Percentiles rank a stretch among this genome's conserved stretches.
phyloP scores from a whole-genome alignment of 2,113 vertebrate species.

The Periophthalmodon schlosseri region DNA sequence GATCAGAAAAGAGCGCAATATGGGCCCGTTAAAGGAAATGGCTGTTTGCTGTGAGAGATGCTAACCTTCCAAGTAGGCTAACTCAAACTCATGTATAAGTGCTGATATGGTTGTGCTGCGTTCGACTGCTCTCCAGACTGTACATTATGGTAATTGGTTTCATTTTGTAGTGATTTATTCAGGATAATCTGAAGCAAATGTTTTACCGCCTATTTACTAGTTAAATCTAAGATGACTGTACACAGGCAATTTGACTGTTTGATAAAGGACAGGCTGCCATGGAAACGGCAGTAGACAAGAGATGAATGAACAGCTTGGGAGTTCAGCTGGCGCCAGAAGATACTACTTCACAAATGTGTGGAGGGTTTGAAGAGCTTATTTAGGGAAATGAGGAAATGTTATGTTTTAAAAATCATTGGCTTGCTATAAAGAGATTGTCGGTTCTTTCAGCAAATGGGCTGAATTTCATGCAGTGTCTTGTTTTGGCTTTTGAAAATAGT shows the following conservation, averaged over 20 bases:
- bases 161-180: constrained; percentile 5
- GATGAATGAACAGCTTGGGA: constrained; percentile 12
- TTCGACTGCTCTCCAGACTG: background rate
- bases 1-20: too few relatives aligned
- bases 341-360: constrained; percentile 5
- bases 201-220: background rate
- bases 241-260: background rate
- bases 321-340: constrained; percentile 12
- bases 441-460: background rate
- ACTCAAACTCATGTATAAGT: too few relatives aligned
- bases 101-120: background rate
- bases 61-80: too few relatives aligned
- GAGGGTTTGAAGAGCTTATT: background rate
- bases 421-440: background rate
- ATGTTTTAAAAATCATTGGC: background rate
- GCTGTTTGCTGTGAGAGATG: too few relatives aligned
- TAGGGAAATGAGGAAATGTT: constrained; percentile 1
- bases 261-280: constrained; percentile 26
- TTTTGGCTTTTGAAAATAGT: constrained; percentile 2
- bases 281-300: constrained; percentile 12
- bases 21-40: too few relatives aligned
- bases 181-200: background rate
- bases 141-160: constrained; percentile 5
- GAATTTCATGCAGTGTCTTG: background rate
- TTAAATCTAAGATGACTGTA: constrained; percentile 2